These are phyloP conservation scores for Rhinella marina DNA, from an alignment of 2,797 vertebrate genomes.

Conservation along the genomic window DNA sequence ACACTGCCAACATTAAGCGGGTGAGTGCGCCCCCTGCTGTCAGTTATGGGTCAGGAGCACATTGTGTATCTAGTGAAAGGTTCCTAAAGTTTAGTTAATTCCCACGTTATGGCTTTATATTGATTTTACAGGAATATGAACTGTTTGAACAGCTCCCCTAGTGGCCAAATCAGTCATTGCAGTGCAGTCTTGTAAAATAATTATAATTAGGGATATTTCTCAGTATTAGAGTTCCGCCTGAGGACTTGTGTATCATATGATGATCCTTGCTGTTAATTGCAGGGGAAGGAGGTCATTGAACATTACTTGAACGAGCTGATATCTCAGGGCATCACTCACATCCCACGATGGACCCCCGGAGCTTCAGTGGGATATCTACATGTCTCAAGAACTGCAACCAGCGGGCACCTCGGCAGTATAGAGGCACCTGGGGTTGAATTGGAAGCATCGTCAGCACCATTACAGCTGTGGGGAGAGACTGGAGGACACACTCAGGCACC, in stretches of 20 bases:
- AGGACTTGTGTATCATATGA: background rate
- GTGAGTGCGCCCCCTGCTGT: conserved; percentile 65
- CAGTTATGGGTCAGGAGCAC: background rate
- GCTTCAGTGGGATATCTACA: background rate
- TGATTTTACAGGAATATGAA: background rate
- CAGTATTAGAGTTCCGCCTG: background rate
- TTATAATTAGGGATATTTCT: background rate
- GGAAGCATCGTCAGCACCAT: conserved; percentile 14
- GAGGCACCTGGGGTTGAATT: rapidly evolving
- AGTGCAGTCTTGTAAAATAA: background rate
- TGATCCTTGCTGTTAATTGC: conserved; percentile 16
- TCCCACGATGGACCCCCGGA: conserved; percentile 77
- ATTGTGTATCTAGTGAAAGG: background rate
- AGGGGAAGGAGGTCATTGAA: conserved; percentile 86
- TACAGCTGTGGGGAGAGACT: conserved; percentile 50
- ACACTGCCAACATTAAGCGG: conserved; percentile 77
- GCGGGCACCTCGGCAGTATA: rapidly evolving
- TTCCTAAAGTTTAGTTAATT: background rate
- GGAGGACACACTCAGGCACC: background rate
- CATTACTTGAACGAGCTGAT: conserved; percentile 80
- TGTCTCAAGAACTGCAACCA: background rate
- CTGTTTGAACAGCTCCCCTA: background rate
- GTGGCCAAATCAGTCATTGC: background rate
- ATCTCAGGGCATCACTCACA: conserved; percentile 76
- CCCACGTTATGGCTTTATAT: background rate